Evolutionary conservation across 2,113 vertebrate genomes (phyloP).

Genomic region (Stigmatopora nigra): DNA sequence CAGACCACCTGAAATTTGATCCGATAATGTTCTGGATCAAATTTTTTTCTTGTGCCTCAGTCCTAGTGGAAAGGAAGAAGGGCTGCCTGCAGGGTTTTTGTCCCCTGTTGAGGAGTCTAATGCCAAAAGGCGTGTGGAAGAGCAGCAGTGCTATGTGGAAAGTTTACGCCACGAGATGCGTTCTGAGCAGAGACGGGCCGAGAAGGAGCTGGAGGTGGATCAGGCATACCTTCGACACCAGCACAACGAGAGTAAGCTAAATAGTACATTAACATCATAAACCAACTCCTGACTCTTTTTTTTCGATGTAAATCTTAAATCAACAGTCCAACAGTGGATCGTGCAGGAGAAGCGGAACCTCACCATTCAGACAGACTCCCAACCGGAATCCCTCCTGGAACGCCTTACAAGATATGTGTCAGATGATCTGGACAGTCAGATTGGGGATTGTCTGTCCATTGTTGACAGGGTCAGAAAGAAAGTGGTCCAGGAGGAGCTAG

Average conservation of each 20-base stretch:
- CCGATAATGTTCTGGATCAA: neutral
- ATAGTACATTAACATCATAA: neutral
- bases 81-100: conserved; percentile 36
- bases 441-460: conserved; percentile 9
- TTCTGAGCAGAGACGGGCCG: conserved; percentile 72
- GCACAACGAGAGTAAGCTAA: conserved; percentile 75
- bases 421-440: conserved; percentile 7
- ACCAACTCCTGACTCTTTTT: neutral
- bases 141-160: conserved; percentile 74
- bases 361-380: conserved; percentile 72
- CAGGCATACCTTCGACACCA: conserved; percentile 72
- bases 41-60: neutral
- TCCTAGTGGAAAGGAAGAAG: neutral
- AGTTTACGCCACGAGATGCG: conserved; percentile 77
- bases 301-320: conserved; percentile 29
- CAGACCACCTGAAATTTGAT: neutral
- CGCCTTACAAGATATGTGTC: conserved; percentile 22
- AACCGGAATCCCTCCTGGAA: conserved; percentile 27
- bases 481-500: conserved; percentile 74
- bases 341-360: conserved; percentile 72
- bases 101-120: conserved; percentile 45
- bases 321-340: conserved; percentile 83
- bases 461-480: conserved; percentile 69
- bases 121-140: conserved; percentile 60
- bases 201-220: conserved; percentile 76